A percentile compares a stretch with the other conserved stretches of the same genome.
These are phyloP conservation scores for Myxocyprinus asiaticus DNA, from an alignment of 2,113 vertebrate species.

Conservation along the genomic window DNA sequence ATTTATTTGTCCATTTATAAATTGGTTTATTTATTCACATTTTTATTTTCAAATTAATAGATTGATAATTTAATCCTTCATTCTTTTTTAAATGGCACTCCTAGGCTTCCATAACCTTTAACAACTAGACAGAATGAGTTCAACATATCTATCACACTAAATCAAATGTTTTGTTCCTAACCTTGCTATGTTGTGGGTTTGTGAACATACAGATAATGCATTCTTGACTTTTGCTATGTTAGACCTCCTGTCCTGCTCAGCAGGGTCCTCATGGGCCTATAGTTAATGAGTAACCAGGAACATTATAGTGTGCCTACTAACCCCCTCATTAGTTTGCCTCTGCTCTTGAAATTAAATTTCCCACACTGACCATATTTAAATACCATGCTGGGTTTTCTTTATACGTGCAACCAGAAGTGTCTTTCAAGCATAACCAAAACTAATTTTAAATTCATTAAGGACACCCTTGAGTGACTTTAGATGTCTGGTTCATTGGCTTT, in stretches of 20 bases:
- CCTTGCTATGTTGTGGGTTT: neutral
- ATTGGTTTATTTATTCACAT: too few relatives aligned
- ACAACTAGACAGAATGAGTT: too few relatives aligned
- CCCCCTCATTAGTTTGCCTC: neutral
- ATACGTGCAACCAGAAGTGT: neutral
- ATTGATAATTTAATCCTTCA: too few relatives aligned
- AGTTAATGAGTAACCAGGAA: conserved; percentile 6
- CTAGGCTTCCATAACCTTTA: too few relatives aligned
- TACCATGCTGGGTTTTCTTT: neutral
- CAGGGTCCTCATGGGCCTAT: neutral
- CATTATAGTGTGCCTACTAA: too few relatives aligned
- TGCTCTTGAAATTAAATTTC: neutral
- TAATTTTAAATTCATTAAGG: neutral
- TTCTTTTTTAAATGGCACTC: too few relatives aligned
- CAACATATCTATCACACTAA: too few relatives aligned
- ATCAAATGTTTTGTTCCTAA: neutral
- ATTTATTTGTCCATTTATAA: too few relatives aligned
- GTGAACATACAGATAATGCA: neutral
- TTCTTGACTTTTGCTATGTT: neutral
- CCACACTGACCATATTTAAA: neutral
- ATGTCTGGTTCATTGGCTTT: neutral
- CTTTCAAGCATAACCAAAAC: neutral
- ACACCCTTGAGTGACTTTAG: neutral
- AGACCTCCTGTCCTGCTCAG: neutral
- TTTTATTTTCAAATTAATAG: too few relatives aligned